These are phyloP conservation scores for Ochotona princeps DNA, from an alignment of 2,113 vertebrate species.

Conservation along the genomic window DNA sequence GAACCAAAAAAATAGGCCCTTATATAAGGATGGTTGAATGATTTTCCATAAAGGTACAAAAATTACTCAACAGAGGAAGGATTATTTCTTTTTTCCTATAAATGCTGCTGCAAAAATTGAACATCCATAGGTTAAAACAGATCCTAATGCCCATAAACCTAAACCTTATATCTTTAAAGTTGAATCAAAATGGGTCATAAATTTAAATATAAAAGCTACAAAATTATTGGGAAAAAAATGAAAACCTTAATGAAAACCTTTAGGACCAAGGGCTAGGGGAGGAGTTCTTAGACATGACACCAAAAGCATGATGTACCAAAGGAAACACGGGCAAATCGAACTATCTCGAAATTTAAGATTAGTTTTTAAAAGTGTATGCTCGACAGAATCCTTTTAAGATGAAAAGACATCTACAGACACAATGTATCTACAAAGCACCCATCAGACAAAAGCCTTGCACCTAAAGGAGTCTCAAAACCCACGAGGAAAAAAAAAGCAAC, in stretches of 20 bases:
- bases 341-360: not conserved
- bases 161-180: not conserved
- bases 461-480: not conserved
- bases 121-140: not conserved
- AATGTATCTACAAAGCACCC: not conserved
- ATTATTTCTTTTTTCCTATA: not conserved
- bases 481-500: too few species aligned
- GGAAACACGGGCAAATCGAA: not conserved
- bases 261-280: not conserved
- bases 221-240: conserved; percentile 20
- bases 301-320: not conserved
- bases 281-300: not conserved
- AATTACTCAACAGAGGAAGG: not conserved
- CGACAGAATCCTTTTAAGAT: conserved; percentile 16
- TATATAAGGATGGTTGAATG: not conserved
- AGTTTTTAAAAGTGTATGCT: not conserved
- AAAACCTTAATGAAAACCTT: too few species aligned
- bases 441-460: not conserved
- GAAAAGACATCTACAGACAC: not conserved
- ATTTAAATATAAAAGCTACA: conserved; percentile 33
- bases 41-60: not conserved
- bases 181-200: not conserved
- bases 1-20: not conserved
- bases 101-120: not conserved
- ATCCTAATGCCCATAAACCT: not conserved